Evolutionary conservation across 2,113 vertebrate species (phyloP).

Genomic region (Salvelinus fontinalis): DNA sequence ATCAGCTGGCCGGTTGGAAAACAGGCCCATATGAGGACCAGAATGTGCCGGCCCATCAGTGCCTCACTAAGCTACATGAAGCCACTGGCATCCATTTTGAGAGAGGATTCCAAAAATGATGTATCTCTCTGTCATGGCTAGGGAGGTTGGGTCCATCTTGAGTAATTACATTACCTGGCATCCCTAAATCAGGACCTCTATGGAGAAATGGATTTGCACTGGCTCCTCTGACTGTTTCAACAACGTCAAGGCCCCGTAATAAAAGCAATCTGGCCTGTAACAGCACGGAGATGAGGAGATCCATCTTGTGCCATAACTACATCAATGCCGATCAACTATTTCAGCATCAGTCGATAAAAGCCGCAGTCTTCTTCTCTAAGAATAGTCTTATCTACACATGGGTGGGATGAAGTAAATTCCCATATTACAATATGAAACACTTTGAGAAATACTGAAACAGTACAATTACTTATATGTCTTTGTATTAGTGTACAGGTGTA

Average conservation of each 20-base stretch:
- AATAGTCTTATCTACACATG: too few relatives aligned
- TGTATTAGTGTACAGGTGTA: too few relatives aligned
- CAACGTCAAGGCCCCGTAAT: constrained; percentile 1
- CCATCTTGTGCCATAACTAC: constrained; percentile 11
- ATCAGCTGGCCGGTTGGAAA: constrained; percentile 42
- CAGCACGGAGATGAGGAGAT: not conserved
- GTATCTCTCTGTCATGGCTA: constrained; percentile 8
- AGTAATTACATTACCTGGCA: constrained; percentile 14
- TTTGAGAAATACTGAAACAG: not conserved
- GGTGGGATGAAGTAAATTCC: not conserved
- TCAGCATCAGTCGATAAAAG: not conserved
- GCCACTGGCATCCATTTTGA: constrained; percentile 46
- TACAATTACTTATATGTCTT: too few relatives aligned
- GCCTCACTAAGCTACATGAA: not conserved
- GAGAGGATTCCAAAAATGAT: constrained; percentile 31
- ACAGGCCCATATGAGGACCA: constrained; percentile 22
- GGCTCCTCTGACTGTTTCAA: constrained; percentile 8
- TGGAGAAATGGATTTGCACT: constrained; percentile 18
- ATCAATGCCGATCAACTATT: constrained; percentile 13
- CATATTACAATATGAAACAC: not conserved
- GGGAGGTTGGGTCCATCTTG: not conserved
- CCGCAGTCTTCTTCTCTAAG: too few relatives aligned
- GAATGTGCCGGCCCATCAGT: constrained; percentile 18
- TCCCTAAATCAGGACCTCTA: not conserved
- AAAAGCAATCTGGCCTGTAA: constrained; percentile 10